These are phyloP conservation scores for Semnornis frantzii DNA, from an alignment of 2,113 vertebrate genomes.

Conservation along the genomic window DNA sequence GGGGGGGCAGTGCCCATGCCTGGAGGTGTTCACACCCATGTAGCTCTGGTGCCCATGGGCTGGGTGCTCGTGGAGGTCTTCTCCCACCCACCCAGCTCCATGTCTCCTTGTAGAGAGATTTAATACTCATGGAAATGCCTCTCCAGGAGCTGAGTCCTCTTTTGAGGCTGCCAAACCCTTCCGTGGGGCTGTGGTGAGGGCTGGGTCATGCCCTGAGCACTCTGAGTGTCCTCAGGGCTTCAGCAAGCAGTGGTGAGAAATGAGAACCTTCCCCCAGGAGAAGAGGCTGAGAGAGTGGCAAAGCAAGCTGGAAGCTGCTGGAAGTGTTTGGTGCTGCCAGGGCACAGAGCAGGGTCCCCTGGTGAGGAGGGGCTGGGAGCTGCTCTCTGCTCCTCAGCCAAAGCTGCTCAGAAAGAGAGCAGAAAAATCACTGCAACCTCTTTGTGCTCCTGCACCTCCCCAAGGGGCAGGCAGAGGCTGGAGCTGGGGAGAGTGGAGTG, in stretches of 20 bases:
- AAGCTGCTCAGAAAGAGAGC: not conserved
- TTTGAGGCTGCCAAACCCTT: not conserved
- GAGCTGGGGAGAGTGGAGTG: too few relatives aligned
- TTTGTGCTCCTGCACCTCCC: not conserved
- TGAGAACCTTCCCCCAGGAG: not conserved
- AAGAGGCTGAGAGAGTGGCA: not conserved
- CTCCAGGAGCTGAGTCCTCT: not conserved
- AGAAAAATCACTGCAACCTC: too few relatives aligned
- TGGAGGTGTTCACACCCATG: too few relatives aligned
- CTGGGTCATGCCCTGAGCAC: not conserved
- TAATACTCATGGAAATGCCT: not conserved
- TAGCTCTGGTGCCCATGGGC: too few relatives aligned
- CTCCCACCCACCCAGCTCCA: too few relatives aligned
- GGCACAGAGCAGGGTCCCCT: not conserved
- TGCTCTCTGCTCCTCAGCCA: not conserved
- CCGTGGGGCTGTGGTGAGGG: not conserved
- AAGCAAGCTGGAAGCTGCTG: not conserved
- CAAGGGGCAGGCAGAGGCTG: accelerated
- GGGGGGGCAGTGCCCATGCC: too few relatives aligned
- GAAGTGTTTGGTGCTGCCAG: not conserved
- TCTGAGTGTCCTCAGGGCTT: not conserved
- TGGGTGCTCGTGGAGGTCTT: too few relatives aligned
- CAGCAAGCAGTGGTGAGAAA: accelerated
- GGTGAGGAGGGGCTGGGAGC: not conserved
- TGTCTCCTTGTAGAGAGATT: not conserved